phyloP scores from a whole-genome alignment of 2,797 vertebrate species.

The Taenioides sp. region DNA sequence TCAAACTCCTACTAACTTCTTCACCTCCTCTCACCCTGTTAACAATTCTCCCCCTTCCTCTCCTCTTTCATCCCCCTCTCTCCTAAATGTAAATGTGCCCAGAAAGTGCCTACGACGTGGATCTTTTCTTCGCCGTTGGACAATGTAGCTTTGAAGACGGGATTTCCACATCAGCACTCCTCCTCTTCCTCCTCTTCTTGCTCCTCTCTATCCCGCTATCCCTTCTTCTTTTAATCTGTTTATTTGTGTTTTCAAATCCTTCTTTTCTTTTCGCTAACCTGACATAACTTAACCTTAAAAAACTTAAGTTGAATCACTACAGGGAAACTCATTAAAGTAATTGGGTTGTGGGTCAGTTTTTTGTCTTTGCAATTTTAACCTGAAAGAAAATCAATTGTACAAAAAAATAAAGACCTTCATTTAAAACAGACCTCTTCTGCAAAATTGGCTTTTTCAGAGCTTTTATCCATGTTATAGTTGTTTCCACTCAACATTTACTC shows the following conservation, averaged over 20 bases:
- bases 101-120: constrained; percentile 43
- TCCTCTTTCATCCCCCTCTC: neutral
- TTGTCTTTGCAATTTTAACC: neutral
- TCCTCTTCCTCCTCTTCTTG: constrained; percentile 3
- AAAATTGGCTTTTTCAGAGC: too few species aligned
- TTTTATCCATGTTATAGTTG: too few species aligned
- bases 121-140: constrained; percentile 54
- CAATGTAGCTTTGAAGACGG: constrained; percentile 50
- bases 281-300: constrained; percentile 44
- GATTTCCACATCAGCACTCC: constrained; percentile 54
- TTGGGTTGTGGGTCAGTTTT: neutral
- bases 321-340: neutral
- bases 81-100: constrained; percentile 53
- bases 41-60: neutral
- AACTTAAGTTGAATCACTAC: too few species aligned
- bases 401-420: too few species aligned
- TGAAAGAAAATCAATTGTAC: too few species aligned
- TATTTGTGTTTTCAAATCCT: constrained; percentile 46
- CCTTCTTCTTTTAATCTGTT: constrained; percentile 53
- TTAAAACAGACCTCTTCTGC: too few species aligned
- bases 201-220: neutral
- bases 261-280: constrained; percentile 57
- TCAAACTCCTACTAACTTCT: neutral
- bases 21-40: neutral
- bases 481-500: too few species aligned